phyloP scores from a whole-genome alignment of 2,888 invertebrate species.

The Drosophila kuntzei region DNA sequence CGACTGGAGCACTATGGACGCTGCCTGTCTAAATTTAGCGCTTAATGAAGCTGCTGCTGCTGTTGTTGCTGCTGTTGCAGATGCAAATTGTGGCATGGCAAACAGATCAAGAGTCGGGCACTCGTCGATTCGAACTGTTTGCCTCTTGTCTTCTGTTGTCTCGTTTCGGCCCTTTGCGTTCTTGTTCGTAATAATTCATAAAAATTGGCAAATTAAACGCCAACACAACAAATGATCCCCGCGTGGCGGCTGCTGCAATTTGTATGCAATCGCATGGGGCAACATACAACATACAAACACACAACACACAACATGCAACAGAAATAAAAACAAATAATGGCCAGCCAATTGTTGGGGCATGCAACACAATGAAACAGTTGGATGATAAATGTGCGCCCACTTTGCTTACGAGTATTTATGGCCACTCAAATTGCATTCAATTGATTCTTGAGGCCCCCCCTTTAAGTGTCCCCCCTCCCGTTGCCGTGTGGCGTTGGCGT shows the following conservation, averaged over 20 bases:
- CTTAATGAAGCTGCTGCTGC: slow-evolving; percentile 74
- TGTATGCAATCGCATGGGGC: slow-evolving; percentile 49
- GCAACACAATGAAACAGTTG: slow-evolving; percentile 38
- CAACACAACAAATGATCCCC: slow-evolving; percentile 76
- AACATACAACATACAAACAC: slow-evolving; percentile 19
- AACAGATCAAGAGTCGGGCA: slow-evolving; percentile 56
- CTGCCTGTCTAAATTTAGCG: slow-evolving; percentile 77
- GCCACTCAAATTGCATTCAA: slow-evolving; percentile 79
- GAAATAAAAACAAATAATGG: slow-evolving; percentile 59
- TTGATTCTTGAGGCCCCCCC: slow-evolving; percentile 58
- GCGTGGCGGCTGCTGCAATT: slow-evolving; percentile 71
- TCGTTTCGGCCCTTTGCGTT: slow-evolving; percentile 25
- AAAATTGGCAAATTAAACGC: slow-evolving; percentile 82
- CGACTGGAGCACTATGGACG: slow-evolving; percentile 69
- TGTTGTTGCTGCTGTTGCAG: slow-evolving; percentile 33
- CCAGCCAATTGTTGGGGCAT: slow-evolving; percentile 60
- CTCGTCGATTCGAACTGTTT: slow-evolving; percentile 8
- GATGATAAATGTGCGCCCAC: slow-evolving; percentile 69
- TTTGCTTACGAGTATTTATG: slow-evolving; percentile 69
- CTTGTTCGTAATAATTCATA: slow-evolving; percentile 71
- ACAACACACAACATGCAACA: slow-evolving; percentile 1
- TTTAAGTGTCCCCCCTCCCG: background rate
- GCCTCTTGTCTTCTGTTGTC: background rate
- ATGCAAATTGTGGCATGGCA: slow-evolving; percentile 66
- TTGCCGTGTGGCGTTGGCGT: slow-evolving; percentile 66